Evolutionary conservation across 2,888 invertebrate species (phyloP).

Genomic region (Acholoe squamosa): DNA sequence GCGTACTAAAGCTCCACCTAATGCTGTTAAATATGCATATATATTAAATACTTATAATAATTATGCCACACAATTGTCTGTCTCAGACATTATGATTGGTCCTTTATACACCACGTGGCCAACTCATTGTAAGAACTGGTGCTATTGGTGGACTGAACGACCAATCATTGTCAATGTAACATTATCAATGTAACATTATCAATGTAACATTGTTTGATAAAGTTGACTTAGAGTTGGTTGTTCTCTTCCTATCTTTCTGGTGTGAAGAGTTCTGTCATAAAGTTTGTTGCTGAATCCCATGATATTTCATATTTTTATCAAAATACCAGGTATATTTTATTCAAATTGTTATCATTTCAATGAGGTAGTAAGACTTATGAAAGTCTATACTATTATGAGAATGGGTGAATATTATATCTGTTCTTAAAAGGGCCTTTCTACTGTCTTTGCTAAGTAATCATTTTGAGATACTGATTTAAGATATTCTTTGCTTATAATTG

Average conservation of each 20-base stretch:
- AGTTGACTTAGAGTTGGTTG: background rate
- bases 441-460: too few relatives aligned
- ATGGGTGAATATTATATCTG: background rate
- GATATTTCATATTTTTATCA: background rate
- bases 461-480: too few relatives aligned
- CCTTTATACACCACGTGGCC: background rate
- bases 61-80: background rate
- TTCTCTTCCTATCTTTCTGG: background rate
- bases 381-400: background rate
- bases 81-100: constrained; percentile 10
- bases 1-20: constrained; percentile 22
- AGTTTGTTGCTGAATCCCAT: background rate
- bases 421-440: too few relatives aligned
- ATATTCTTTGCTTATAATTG: too few relatives aligned
- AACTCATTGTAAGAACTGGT: constrained; percentile 47
- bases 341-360: background rate
- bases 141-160: constrained; percentile 44
- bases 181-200: background rate
- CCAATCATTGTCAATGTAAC: constrained; percentile 21
- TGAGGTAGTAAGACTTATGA: background rate
- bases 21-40: constrained; percentile 34
- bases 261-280: background rate
- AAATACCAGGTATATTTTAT: background rate
- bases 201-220: background rate
- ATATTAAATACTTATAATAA: background rate